Evolutionary conservation across 1,140 invertebrate species (phyloP).

Genomic region (Eumeta japonica): DNA sequence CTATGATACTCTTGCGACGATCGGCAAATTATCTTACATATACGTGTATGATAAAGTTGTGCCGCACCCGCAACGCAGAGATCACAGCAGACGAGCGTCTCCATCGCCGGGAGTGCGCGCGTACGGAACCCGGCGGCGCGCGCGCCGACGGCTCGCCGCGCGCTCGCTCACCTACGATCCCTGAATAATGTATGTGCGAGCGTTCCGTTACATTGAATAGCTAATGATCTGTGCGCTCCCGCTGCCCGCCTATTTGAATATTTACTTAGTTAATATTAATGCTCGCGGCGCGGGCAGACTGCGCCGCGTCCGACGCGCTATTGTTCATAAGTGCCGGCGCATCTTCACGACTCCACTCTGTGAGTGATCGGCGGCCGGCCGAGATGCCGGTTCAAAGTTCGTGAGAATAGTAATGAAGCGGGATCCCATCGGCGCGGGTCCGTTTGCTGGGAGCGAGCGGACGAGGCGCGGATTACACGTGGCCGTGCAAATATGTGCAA

Average conservation of each 20-base stretch:
- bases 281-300: slow-evolving; percentile 23
- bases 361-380: no score
- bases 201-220: slow-evolving; percentile 48
- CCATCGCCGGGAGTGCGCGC: not conserved
- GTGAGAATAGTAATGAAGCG: no score
- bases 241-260: slow-evolving; percentile 21
- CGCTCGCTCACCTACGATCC: slow-evolving; percentile 15
- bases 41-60: no score
- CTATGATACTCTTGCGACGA: no score
- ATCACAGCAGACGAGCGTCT: not conserved
- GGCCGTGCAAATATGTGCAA: no score
- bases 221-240: slow-evolving; percentile 37
- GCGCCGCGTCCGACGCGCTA: slow-evolving; percentile 21
- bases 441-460: no score
- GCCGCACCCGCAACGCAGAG: no score
- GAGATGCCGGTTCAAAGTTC: no score
- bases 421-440: no score
- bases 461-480: no score
- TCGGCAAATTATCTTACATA: no score
- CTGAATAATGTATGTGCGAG: slow-evolving; percentile 43
- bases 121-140: not conserved
- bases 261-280: slow-evolving; percentile 49
- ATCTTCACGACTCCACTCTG: not conserved
- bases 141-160: not conserved
- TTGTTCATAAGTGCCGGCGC: not conserved